Base-by-base conservation (phyloP, 2,113 vertebrate species). In the Capricornis sumatraensis region DNA sequence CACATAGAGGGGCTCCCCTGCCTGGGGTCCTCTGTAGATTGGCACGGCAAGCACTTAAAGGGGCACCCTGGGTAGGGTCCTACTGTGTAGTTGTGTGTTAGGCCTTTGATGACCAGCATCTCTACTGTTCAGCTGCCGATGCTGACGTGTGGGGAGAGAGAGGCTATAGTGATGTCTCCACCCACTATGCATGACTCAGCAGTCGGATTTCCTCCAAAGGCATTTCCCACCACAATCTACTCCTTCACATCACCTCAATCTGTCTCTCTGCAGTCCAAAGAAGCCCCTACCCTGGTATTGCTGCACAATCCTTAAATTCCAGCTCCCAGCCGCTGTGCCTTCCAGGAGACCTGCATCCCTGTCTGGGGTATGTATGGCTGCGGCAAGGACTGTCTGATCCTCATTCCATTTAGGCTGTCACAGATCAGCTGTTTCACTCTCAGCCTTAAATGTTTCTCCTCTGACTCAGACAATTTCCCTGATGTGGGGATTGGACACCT, bases 301-400 rank as follows among this genome's bases (percentile, higher is more conserved):
- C 17, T 67, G 8, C 64, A 67, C 33, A 67, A 5, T 67, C 64
- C 64, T 7, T 67, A 36, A 67, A 21, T 2, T 36, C 64, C 33
- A 67, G 64, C 64, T 67, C 17, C 9, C 64, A 67, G 64, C 9
- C 8, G 0, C 33, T 36, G 64, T 19, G n/a, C 17, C 17, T 67
- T 36, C n/a, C 17, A 21, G 64, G n/a, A 5, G 64, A 67, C n/a
- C 33, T 21, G 64, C 0, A 1, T 67, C 64, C 17, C 11, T 21
- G 17, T 36, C n/a, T 2, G 5, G n/a, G 8, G 17, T 67, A 67
- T 67, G 17, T 67, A 36, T 67, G 17, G 4, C n/a, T 67, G 64
- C 0, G 0, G 17, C 64, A 36, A 67, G 64, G 8, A 36, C 64
- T 21, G 33, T 36, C n/a, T 67, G n/a, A 67, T 67, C 5, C n/a